phyloP scores from a whole-genome alignment of 2,797 vertebrate genomes.

The Australoheros facetus region DNA sequence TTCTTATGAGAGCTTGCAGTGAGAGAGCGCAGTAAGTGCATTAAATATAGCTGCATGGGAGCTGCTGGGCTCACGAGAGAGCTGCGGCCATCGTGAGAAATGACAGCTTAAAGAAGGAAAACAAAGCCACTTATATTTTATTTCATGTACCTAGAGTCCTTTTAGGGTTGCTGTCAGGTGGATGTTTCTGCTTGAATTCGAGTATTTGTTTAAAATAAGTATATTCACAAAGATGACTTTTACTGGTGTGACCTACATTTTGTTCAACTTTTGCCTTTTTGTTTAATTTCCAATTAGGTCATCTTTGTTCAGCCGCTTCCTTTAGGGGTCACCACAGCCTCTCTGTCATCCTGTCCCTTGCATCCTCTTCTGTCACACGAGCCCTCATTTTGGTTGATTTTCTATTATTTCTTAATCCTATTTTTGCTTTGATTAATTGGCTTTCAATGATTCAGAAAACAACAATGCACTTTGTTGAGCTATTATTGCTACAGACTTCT shows the following conservation, averaged over 20 bases:
- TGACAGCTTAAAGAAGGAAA: not conserved
- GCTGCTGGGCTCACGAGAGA: conserved; percentile 7
- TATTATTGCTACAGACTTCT: not conserved
- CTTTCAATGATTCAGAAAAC: not conserved
- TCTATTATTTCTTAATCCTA: no score
- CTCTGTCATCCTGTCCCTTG: not conserved
- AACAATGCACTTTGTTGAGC: not conserved
- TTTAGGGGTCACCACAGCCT: not conserved
- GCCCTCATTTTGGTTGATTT: no score
- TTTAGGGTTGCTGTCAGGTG: not conserved
- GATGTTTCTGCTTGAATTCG: not conserved
- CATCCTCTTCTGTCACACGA: not conserved
- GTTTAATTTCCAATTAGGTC: not conserved
- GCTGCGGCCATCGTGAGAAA: not conserved
- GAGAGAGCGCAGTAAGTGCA: conserved; percentile 47
- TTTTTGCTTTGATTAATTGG: not conserved
- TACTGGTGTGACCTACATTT: not conserved
- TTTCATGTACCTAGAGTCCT: not conserved
- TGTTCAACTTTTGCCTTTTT: not conserved
- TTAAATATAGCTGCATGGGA: conserved; percentile 38
- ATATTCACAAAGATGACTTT: not conserved
- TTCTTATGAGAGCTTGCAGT: conserved; percentile 47
- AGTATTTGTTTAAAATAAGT: not conserved
- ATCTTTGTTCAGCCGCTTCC: not conserved
- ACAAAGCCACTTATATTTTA: not conserved